phyloP scores from a whole-genome alignment of 1,140 invertebrate species.

The Theocolax elegans region DNA sequence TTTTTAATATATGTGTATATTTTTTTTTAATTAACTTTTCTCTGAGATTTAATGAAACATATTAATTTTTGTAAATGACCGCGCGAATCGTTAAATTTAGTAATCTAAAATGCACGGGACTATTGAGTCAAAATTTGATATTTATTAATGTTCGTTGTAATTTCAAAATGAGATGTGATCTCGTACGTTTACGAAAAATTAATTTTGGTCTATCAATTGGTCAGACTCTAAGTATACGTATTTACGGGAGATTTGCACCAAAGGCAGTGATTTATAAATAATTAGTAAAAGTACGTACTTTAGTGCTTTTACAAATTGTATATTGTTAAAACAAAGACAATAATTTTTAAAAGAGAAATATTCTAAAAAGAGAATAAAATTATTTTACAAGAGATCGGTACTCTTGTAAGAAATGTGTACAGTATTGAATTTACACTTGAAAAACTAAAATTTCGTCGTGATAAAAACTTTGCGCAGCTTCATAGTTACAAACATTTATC shows the following conservation, averaged over 20 bases:
- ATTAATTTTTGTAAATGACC: neutral
- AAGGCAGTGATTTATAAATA: slow-evolving; percentile 30
- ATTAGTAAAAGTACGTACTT: slow-evolving; percentile 19
- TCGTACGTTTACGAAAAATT: no score
- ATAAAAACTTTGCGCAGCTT: slow-evolving; percentile 51
- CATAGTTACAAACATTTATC: slow-evolving; percentile 47
- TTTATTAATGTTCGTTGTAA: no score
- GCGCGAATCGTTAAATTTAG: neutral
- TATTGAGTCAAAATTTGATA: no score
- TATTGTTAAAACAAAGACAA: slow-evolving; percentile 22
- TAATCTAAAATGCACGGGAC: no score
- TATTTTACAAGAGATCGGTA: slow-evolving; percentile 14
- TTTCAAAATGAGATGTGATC: no score
- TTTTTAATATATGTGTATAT: neutral
- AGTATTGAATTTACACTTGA: slow-evolving; percentile 23
- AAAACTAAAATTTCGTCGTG: slow-evolving; percentile 1
- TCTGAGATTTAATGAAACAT: slow-evolving; percentile 14
- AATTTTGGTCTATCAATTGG: slow-evolving; percentile 17
- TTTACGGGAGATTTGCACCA: slow-evolving; percentile 20
- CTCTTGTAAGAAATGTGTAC: slow-evolving; percentile 32
- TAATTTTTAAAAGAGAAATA: slow-evolving; percentile 18
- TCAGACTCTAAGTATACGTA: slow-evolving; percentile 16
- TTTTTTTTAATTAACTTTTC: neutral
- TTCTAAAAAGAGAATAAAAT: slow-evolving; percentile 3
- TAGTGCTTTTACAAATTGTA: slow-evolving; percentile 31